Percentiles rank a stretch among this genome's conserved stretches.
Evolutionary conservation across 2,888 invertebrate species (phyloP).

Genomic region (Corythucha ciliata): DNA sequence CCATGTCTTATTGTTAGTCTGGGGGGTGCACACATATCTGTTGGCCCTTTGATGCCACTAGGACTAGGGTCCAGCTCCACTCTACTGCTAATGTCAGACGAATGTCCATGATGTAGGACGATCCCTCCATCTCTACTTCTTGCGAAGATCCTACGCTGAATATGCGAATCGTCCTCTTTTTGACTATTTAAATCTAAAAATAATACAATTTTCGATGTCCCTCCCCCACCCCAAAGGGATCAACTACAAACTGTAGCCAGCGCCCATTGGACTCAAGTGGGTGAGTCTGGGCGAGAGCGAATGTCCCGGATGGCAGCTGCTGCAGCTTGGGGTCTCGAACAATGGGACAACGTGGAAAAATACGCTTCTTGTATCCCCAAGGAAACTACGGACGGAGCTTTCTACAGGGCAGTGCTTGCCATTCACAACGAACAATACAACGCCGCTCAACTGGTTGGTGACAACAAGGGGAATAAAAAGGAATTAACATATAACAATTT

Average conservation of each 20-base stretch:
- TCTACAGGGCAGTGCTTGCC: conserved; percentile 85
- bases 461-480: neutral
- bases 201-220: too few relatives aligned
- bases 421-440: conserved; percentile 69
- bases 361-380: conserved; percentile 83
- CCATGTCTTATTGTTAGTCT: too few relatives aligned
- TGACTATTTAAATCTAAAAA: too few relatives aligned
- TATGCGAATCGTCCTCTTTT: too few relatives aligned
- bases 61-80: too few relatives aligned
- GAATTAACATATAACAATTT: neutral
- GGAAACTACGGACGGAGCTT: conserved; percentile 91
- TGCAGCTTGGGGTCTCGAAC: conserved; percentile 89
- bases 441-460: conserved; percentile 38
- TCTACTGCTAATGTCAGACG: too few relatives aligned
- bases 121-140: too few relatives aligned
- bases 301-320: conserved; percentile 89
- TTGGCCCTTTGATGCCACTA: too few relatives aligned
- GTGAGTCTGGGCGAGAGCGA: conserved; percentile 49
- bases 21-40: too few relatives aligned
- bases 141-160: too few relatives aligned
- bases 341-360: conserved; percentile 89
- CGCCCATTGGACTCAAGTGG: conserved; percentile 64
- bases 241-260: conserved; percentile 73
- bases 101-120: too few relatives aligned
- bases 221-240: too few relatives aligned